Base-by-base conservation (phyloP, 2,888 invertebrate species). In the Eilema sororculum region DNA sequence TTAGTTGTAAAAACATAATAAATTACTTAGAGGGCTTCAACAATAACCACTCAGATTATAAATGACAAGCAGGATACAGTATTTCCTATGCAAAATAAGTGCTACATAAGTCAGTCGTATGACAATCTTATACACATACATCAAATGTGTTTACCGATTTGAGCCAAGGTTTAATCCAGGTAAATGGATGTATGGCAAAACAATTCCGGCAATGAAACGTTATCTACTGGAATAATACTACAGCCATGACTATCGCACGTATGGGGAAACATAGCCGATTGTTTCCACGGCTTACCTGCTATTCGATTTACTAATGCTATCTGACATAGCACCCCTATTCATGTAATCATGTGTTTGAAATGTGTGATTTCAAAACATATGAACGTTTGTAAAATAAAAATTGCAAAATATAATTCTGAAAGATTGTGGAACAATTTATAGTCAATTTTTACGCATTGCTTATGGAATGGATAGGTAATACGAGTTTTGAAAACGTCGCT, bases 111-210 rank as follows among this genome's bases (percentile, higher is more conserved):
- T 52, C 52, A 52, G 52, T 52, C 52, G n/a, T 9, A n/a, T 52
- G 52, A 52, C n/a, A 52, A n/a, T 41, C 41, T 41, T 41, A 41
- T 16, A 16, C 41, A 16, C 41, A 41, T 52, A 52, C 52, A n/a
- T 52, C 52, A 52, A 52, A 52, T 52, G 52, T 52, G 52, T 52
- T 52, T 52, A 52, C 52, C 52, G n/a, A 52, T 52, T 52, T 52
- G 52, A 52, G 52, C n/a, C 52, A 52, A 52, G 52, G 52, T 52
- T 52, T 52, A 52, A 52, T 52, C 52, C 9, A 52, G 52, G 52
- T 52, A 52, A 52, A 52, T 52, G 52, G 52, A n/a, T 52, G 6
- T 52, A 52, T 52, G 9, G 52, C 9, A 52, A 52, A 52, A 52
- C 52, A n/a, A 52, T n/a, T 20, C 20, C 46, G n/a, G 52, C 52